These are phyloP conservation scores for Nasonia giraulti DNA, from an alignment of 1,140 invertebrate genomes.

Conservation along the genomic window DNA sequence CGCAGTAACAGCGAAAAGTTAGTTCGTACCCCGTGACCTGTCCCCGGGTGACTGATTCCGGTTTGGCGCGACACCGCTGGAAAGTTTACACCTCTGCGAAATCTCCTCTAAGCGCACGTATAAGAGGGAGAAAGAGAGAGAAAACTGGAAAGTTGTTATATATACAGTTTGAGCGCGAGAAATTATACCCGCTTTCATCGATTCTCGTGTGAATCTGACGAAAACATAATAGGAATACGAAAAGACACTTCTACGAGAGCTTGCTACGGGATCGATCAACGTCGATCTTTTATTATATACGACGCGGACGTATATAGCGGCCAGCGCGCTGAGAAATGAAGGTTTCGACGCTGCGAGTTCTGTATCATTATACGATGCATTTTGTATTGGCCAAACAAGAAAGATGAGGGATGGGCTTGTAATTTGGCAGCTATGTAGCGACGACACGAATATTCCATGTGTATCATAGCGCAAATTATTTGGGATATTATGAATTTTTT, in stretches of 20 bases:
- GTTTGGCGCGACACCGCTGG: not conserved
- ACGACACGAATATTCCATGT: not conserved
- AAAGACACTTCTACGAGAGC: not conserved
- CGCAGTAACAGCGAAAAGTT: not conserved
- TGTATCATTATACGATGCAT: slow-evolving; percentile 15
- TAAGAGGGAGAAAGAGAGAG: not conserved
- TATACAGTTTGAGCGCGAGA: not conserved
- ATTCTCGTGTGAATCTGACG: not conserved
- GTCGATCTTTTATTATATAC: slow-evolving; percentile 32
- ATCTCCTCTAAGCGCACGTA: slow-evolving; percentile 3
- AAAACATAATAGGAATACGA: not conserved
- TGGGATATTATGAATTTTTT: too few relatives aligned
- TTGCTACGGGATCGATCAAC: slow-evolving; percentile 23
- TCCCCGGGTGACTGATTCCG: not conserved
- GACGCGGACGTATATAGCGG: too few relatives aligned
- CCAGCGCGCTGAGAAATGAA: not conserved
- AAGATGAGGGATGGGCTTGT: not conserved
- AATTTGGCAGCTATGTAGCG: not conserved
- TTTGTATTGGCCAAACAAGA: not conserved
- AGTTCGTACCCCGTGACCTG: not conserved
- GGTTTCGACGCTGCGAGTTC: not conserved
- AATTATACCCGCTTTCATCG: slow-evolving; percentile 8
- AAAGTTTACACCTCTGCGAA: slow-evolving; percentile 23
- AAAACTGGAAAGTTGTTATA: not conserved
- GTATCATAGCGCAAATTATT: not conserved